Percentiles rank a stretch among this genome's conserved stretches.
phyloP scores from a whole-genome alignment of 1,140 invertebrate genomes.

The Brachionus sp. region DNA sequence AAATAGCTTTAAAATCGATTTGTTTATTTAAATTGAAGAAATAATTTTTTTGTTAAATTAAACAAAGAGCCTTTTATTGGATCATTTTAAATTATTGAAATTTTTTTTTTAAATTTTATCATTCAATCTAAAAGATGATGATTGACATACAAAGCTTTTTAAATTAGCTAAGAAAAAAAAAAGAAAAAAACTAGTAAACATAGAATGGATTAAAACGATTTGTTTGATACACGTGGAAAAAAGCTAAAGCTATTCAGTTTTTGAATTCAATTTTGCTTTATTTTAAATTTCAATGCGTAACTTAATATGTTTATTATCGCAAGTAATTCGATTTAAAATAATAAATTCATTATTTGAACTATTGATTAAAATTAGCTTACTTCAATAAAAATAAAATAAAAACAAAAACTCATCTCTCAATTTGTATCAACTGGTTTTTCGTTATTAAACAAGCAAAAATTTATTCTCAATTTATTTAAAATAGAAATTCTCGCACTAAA shows the following conservation, averaged over 20 bases:
- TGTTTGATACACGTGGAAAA: neutral
- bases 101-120: neutral
- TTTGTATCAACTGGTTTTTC: no score
- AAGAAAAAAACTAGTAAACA: neutral
- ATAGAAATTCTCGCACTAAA: no score
- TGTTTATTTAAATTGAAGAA: neutral
- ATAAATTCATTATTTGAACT: neutral
- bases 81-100: neutral
- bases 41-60: neutral
- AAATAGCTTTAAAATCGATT: neutral
- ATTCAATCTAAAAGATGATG: neutral
- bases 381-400: neutral
- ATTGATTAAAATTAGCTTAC: neutral
- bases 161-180: neutral
- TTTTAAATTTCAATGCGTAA: neutral
- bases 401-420: neutral
- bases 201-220: neutral
- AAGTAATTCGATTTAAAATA: neutral
- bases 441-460: no score
- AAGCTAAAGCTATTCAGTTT: neutral
- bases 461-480: no score
- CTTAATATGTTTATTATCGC: neutral
- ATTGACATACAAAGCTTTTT: neutral
- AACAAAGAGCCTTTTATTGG: neutral
- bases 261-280: slow-evolving; percentile 1